Evolutionary conservation across 37 sponge, comb jelly and placozoan species (phyloP), one percentile per base, ranked within the genome.

Genomic region (Mnemiopsis leidyi): DNA sequence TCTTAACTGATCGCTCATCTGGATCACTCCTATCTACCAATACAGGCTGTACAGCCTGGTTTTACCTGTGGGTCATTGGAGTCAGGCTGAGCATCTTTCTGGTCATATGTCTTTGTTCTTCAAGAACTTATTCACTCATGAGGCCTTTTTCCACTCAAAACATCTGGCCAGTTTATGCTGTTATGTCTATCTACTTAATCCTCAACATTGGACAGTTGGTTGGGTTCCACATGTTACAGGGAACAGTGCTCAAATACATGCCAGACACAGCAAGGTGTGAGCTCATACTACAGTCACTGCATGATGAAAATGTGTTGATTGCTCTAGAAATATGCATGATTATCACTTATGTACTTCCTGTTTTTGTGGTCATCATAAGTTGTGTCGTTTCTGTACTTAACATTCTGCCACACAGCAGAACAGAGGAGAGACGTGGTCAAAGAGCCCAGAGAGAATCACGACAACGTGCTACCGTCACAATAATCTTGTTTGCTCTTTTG

Each of bases 81-180:
- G 30, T 28, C 75, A n/a, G 75, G 23, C 75, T 71, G n/a, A 71
- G 75, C 20, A 28, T 71, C 75, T 71, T 71, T 24, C 75, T 71
- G 30, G 30, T 71, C 21, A 24, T 71, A 13, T 28, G 26, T 24
- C 75, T 71, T 24, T 71, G 30, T 29, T 29, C 75, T 5, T 71
- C 75, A 7, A n/a, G 75, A 28, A 71, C 75, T 5, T 29, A 29
- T 24, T 71, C 75, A 5, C 26, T 71, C 30, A 29, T n/a, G 3
- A 13, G 75, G 23, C 75, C 75, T 29, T 71, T 71, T 24, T 5
- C 30, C 3, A 71, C 26, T n/a, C 75, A 71, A 18, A n/a, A 28
- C 21, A n/a, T 28, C 26, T 29, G 75, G 75, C 26, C 75, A 7
- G 20, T 71, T 23, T 5, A 29, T 24, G 3, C 20, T 28, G 21